Conservation (phyloP, 2,797 vertebrate species). For the Rhinella marina region DNA sequence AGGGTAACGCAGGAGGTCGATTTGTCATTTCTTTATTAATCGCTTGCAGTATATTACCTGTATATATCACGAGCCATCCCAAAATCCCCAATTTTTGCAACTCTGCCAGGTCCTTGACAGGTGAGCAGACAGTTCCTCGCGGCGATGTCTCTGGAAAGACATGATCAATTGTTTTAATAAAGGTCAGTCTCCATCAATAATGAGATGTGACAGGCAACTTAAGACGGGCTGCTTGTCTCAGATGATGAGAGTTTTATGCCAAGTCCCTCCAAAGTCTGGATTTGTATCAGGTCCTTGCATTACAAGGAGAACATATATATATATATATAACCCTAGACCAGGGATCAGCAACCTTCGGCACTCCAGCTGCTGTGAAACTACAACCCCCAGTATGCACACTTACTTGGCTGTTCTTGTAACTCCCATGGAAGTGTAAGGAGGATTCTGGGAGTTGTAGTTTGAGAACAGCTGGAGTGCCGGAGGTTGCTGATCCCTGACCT, state of each 20-base stretch:
- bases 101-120: slow-evolving; percentile 88
- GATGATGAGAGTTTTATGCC: neutral
- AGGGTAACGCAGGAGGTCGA: neutral
- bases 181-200: slow-evolving; percentile 19
- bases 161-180: slow-evolving; percentile 24
- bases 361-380: no score
- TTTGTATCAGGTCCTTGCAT: neutral
- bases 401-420: no score
- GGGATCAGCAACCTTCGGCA: no score
- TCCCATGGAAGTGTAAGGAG: no score
- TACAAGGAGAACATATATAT: neutral
- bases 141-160: slow-evolving; percentile 88
- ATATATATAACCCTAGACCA: no score
- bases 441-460: no score
- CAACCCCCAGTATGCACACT: no score
- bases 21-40: neutral
- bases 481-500: no score
- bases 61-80: slow-evolving; percentile 99
- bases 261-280: neutral
- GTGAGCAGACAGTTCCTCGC: slow-evolving; percentile 97
- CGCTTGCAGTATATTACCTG: slow-evolving; percentile 76
- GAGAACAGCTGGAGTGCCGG: no score
- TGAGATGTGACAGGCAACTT: neutral
- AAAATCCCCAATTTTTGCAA: slow-evolving; percentile 98
- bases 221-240: neutral